Evolutionary conservation across 2,797 vertebrate species (phyloP).

Genomic region (Leuciscus waleckii): DNA sequence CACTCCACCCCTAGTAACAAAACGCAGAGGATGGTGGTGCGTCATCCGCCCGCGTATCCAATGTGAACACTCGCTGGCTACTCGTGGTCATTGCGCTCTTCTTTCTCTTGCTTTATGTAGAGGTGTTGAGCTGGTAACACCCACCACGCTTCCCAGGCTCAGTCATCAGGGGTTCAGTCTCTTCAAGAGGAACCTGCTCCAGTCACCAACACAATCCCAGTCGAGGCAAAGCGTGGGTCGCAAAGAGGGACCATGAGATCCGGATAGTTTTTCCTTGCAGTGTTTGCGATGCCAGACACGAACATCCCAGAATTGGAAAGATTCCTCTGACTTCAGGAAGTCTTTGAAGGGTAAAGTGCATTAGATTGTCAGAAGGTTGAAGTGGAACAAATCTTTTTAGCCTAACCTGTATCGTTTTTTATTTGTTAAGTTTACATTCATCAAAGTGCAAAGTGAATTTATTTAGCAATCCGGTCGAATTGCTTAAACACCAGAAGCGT

Average conservation of each 20-base stretch:
- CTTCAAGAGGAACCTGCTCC: conserved; percentile 82
- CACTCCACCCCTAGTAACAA: conserved; percentile 50
- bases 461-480: not conserved
- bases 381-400: not conserved
- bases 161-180: conserved; percentile 84
- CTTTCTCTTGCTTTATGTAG: conserved; percentile 65
- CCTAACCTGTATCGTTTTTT: not conserved
- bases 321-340: conserved; percentile 5
- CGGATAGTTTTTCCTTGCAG: conserved; percentile 30
- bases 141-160: conserved; percentile 82
- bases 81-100: conserved; percentile 49
- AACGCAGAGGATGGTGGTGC: conserved; percentile 38
- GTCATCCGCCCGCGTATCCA: conserved; percentile 58
- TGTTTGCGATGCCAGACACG: conserved; percentile 18
- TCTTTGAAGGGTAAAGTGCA: not conserved
- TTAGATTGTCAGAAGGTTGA: not conserved
- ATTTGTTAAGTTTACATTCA: not conserved
- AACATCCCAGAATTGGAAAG: conserved; percentile 18
- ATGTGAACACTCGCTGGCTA: conserved; percentile 52
- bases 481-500: not conserved
- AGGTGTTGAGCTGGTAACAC: conserved; percentile 81
- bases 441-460: not conserved
- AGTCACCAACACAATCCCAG: conserved; percentile 83
- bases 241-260: conserved; percentile 31
- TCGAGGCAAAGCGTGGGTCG: conserved; percentile 10